Evolutionary conservation across 1,140 invertebrate species (phyloP).

Genomic region (Drosophila lacertosa): DNA sequence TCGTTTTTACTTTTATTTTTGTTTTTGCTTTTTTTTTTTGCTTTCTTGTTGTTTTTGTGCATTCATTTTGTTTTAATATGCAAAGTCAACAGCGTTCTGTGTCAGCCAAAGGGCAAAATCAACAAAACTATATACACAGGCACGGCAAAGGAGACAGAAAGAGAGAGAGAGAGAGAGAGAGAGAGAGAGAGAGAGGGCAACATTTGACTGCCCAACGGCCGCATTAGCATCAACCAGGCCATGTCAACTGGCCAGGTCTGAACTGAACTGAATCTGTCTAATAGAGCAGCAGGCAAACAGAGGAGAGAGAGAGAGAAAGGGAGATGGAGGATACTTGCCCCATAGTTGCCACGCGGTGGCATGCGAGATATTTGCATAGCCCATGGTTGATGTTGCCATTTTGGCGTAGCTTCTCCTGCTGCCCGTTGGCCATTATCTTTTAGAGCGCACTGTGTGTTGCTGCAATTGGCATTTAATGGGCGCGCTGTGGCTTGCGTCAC

Average conservation of each 20-base stretch:
- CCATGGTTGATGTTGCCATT: constrained; percentile 13
- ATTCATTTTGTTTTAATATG: constrained; percentile 81
- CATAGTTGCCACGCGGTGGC: not conserved
- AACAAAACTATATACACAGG: constrained; percentile 58
- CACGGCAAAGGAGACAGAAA: not conserved
- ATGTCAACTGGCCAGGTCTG: constrained; percentile 56
- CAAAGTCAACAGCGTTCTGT: constrained; percentile 78
- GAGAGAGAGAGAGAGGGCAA: not conserved
- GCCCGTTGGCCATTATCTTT: constrained; percentile 25
- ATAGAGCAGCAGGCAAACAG: constrained; percentile 36
- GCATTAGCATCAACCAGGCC: constrained; percentile 55
- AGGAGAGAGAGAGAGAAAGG: not conserved
- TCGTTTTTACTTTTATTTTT: not conserved
- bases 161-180: constrained; percentile 7
- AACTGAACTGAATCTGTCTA: constrained; percentile 57
- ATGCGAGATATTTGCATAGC: constrained; percentile 43
- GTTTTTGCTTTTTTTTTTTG: constrained; percentile 19
- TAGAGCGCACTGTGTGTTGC: constrained; percentile 34
- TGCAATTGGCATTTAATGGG: constrained; percentile 62
- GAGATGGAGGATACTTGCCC: not conserved
- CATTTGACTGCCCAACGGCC: constrained; percentile 60
- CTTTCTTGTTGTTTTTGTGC: constrained; percentile 51
- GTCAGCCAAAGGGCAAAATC: constrained; percentile 77
- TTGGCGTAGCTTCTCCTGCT: constrained; percentile 7
- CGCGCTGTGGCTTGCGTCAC: constrained; percentile 31